A percentile compares a stretch with the other conserved stretches of the same genome.
Evolutionary conservation across 1,140 invertebrate genomes (phyloP).

Genomic region (Penaeus vannamei): DNA sequence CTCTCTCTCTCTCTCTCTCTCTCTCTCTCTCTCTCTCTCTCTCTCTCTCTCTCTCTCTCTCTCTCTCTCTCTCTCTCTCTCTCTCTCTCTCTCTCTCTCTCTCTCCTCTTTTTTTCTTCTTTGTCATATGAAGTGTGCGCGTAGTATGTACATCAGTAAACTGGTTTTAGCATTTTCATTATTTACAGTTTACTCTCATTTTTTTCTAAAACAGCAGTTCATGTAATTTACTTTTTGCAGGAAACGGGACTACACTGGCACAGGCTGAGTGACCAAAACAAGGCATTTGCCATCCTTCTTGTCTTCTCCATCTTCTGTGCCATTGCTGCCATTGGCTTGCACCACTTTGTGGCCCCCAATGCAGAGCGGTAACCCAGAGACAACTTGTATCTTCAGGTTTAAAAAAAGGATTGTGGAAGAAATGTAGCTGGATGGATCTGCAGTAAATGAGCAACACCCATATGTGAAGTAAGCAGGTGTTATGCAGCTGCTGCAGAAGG

Average conservation of each 20-base stretch:
- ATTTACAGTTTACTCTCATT: no score
- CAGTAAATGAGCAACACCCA: conserved; percentile 21
- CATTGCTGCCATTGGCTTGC: neutral
- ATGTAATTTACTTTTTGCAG: neutral
- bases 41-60: no score
- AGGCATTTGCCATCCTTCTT: neutral
- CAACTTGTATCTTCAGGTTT: conserved; percentile 16
- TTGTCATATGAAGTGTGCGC: no score
- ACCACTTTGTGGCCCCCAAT: conserved; percentile 4
- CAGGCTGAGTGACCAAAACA: neutral
- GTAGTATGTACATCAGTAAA: neutral
- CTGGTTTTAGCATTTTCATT: no score
- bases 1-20: no score
- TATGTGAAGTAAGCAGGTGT: neutral
- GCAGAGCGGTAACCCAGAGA: neutral
- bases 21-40: no score
- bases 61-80: no score
- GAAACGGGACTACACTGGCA: neutral
- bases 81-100: no score
- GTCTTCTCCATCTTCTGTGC: neutral
- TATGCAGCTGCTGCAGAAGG: conserved; percentile 29
- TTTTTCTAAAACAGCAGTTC: no score
- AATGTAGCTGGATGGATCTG: conserved; percentile 36
- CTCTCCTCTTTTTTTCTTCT: no score
- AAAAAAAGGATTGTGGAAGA: neutral